Conservation (phyloP, 2,113 vertebrate species). For the Pseudorectes ferrugineus region DNA sequence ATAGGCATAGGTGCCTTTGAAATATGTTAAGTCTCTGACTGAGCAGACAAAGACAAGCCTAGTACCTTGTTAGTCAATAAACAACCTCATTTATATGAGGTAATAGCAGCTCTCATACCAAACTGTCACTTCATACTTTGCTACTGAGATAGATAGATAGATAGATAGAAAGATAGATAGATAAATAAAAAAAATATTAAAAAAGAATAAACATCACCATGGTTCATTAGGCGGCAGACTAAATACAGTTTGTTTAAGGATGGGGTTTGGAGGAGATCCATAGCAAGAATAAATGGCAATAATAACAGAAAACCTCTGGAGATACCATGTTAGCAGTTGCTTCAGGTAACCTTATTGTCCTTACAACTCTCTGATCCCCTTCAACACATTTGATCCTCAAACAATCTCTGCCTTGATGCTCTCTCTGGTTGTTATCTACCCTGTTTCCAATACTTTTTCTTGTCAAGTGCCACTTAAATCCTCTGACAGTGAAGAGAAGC, state of each 20-base stretch:
- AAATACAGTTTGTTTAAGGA: neutral
- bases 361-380: neutral
- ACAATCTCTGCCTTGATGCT: neutral
- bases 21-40: neutral
- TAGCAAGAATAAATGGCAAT: neutral
- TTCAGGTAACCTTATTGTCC: neutral
- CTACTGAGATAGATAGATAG: neutral
- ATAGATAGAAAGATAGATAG: neutral
- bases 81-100: neutral
- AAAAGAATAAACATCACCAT: neutral
- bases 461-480: neutral
- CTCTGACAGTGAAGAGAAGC: neutral
- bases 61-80: neutral
- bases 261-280: neutral
- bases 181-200: neutral
- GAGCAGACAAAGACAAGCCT: neutral
- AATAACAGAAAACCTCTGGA: neutral
- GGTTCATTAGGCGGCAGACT: neutral
- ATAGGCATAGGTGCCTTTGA: neutral
- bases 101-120: neutral
- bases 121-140: neutral
- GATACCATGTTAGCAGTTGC: accelerated
- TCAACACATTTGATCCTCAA: neutral
- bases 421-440: neutral
- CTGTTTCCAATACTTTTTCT: neutral